Evolutionary conservation across 30 jellyfish, hydroid and myxozoan species (phyloP).

Genomic region (Turritopsis dohrnii): DNA sequence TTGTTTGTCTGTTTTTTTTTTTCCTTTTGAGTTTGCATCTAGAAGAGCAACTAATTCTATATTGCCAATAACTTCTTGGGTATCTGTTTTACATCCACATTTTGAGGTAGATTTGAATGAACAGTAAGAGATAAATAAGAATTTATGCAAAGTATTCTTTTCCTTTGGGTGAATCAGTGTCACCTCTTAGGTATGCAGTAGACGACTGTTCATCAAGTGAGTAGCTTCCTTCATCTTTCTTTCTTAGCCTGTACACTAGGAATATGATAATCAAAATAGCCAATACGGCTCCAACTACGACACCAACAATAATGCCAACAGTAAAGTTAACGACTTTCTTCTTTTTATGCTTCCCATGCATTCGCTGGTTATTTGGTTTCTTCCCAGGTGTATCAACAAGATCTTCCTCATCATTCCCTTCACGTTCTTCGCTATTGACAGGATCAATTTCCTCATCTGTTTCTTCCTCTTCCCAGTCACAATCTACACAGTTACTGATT

Average conservation of each 20-base stretch:
- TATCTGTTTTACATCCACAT: neutral
- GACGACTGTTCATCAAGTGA: constrained; percentile 59
- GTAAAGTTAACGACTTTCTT: constrained; percentile 50
- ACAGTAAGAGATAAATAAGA: neutral
- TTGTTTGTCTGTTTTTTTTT: neutral
- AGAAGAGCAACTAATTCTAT: neutral
- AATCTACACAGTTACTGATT: neutral
- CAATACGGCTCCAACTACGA: constrained; percentile 79
- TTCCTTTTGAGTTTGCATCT: neutral
- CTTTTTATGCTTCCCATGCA: constrained; percentile 9
- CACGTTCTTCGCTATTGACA: neutral
- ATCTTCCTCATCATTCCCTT: neutral
- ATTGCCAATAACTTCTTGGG: neutral
- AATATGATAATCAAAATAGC: constrained; percentile 61
- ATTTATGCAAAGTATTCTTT: constrained; percentile 14
- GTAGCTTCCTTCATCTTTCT: constrained; percentile 88
- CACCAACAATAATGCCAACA: constrained; percentile 85
- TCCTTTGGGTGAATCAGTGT: neutral
- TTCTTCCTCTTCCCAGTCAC: neutral
- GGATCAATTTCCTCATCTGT: neutral
- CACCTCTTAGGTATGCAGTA: constrained; percentile 8
- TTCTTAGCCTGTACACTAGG: constrained; percentile 77
- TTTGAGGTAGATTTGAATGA: neutral
- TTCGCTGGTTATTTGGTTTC: neutral
- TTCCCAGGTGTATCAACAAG: neutral